Evolutionary conservation across 2,888 invertebrate genomes (phyloP).

Genomic region (Eucera pruinosa): DNA sequence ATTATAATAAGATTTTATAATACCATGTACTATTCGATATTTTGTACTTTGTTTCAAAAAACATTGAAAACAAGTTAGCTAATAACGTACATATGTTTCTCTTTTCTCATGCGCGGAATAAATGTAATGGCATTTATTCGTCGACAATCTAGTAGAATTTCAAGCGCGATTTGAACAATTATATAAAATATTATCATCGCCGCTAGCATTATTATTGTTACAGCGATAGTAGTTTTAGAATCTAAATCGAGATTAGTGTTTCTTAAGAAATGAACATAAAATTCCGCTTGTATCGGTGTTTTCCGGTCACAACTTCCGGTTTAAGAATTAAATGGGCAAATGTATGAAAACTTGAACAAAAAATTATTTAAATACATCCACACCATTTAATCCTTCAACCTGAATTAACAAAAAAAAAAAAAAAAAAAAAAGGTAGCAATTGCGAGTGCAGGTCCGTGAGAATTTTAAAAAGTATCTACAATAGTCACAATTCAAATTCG

Average conservation of each 20-base stretch:
- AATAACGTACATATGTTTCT: not conserved
- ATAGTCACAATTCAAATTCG: slow-evolving; percentile 1
- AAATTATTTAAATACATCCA: not conserved
- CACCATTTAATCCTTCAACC: slow-evolving; percentile 9
- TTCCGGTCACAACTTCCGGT: not conserved
- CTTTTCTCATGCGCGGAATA: not conserved
- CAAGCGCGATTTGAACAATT: slow-evolving; percentile 1
- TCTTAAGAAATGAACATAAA: slow-evolving; percentile 9
- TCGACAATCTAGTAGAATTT: not conserved
- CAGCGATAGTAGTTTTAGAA: slow-evolving; percentile 3
- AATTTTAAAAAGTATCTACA: slow-evolving; percentile 38
- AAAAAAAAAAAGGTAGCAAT: slow-evolving; percentile 5
- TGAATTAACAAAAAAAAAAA: too few relatives aligned
- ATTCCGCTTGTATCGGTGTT: not conserved
- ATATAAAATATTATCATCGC: slow-evolving; percentile 15
- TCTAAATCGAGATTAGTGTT: not conserved
- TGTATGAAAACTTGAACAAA: not conserved
- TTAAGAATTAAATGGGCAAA: slow-evolving; percentile 16
- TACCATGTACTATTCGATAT: slow-evolving; percentile 33
- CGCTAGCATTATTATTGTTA: not conserved
- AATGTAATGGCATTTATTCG: slow-evolving; percentile 5
- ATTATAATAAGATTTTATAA: slow-evolving; percentile 36
- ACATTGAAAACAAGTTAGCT: slow-evolving; percentile 27
- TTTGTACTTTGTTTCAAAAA: slow-evolving; percentile 43
- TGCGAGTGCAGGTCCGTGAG: slow-evolving; percentile 5